Base-by-base conservation (phyloP, 2,797 vertebrate species). In the Microctenopoma stevenorrisi region DNA sequence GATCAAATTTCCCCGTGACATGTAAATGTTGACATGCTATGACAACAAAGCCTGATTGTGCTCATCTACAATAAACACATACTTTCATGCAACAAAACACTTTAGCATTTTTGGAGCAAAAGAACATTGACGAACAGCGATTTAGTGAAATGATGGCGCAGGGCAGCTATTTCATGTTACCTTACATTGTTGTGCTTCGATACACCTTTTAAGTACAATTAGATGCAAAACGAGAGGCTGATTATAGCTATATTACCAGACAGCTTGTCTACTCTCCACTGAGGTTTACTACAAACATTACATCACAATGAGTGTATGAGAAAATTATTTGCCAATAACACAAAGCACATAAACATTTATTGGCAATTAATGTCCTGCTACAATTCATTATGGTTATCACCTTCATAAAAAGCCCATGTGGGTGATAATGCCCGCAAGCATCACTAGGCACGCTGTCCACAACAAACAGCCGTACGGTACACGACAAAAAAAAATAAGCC, bases 351-450 rank as follows among this genome's bases (percentile, higher is more conserved):
- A 9, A 43, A 54, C 30, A 10, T 49, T 63, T 18, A 46, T 11
- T 13, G 25, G 42, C 15, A 46, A 35, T 56, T 12, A 9, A 15
- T 43, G 48, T 14, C 12, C 13, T 35, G 44, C 47, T 38, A 43
- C 38, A 37, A 15, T 15, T 57, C 44, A 46, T 15, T 22, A 35
- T 0, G 16, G 38, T 47, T n/a, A 22, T 26, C 26, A 38, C 47
- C 53, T 49, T 47, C 18, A 28, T 65, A 43, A 50, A 57, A 48
- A 28, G 3, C 40, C 44, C 64, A 30, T 18, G 43, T 10, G 26
- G 38, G 37, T 11, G 4, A 38, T 38, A 37, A 38, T 11, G 37
- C 37, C 37, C 37, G 3, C 37, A 25, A 8, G 61, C 57, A 7
- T 42, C 43, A 46, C 57, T 1, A 2, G 26, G 18, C 56, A 15